Percentiles rank a stretch among this genome's conserved stretches.
Evolutionary conservation across 2,888 invertebrate species (phyloP).

Genomic region (Subacronicta megacephala): DNA sequence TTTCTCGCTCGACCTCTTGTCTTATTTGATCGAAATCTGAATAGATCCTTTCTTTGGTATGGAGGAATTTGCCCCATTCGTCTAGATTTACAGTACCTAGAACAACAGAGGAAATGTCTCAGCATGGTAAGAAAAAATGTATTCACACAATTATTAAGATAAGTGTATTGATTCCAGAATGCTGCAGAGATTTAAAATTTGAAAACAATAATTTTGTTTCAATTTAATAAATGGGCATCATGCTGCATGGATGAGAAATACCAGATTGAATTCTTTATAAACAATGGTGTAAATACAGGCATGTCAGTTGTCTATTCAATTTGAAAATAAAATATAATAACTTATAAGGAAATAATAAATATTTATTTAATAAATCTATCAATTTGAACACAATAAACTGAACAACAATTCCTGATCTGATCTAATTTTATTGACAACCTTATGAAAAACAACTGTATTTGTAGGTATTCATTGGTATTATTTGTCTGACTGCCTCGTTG

Average conservation of each 20-base stretch:
- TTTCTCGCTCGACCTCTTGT: conserved; percentile 97
- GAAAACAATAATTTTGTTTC: not conserved
- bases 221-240: not conserved
- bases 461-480: no score
- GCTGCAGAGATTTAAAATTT: not conserved
- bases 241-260: not conserved
- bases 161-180: not conserved
- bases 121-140: conserved; percentile 4
- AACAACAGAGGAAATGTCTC: conserved; percentile 62
- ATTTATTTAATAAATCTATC: not conserved
- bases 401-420: no score
- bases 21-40: conserved; percentile 97
- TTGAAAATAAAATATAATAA: not conserved
- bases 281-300: not conserved
- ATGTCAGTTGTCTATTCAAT: not conserved
- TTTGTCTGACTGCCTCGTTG: no score
- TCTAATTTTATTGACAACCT: no score
- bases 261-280: not conserved
- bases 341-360: not conserved
- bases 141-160: not conserved
- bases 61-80: conserved; percentile 99
- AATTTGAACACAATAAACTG: no score
- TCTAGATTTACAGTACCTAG: conserved; percentile 95
- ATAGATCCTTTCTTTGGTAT: conserved; percentile 96
- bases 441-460: no score